Evolutionary conservation across 37 sponge, comb jelly and placozoan genomes (phyloP).

Genomic region (Hexactinellida sp.): DNA sequence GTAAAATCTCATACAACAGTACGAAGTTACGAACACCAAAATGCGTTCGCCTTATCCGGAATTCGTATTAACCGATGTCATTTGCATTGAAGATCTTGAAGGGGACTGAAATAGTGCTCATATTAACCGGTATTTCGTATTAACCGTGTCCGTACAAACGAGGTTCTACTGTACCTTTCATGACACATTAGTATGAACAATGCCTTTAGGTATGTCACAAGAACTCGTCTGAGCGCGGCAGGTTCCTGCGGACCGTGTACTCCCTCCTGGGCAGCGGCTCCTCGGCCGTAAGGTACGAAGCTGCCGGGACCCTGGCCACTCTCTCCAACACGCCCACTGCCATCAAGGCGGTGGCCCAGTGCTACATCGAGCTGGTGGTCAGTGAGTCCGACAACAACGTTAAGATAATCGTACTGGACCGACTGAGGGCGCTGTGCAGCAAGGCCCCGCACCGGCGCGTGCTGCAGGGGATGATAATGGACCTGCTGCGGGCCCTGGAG

Average conservation of each 20-base stretch:
- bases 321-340: constrained; percentile 92
- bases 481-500: constrained; percentile 75
- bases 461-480: constrained; percentile 88
- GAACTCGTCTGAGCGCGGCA: constrained; percentile 72
- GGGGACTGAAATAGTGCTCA: too few species aligned
- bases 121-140: too few species aligned
- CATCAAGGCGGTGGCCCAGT: constrained; percentile 93
- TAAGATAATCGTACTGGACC: constrained; percentile 91
- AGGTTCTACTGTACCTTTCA: background rate
- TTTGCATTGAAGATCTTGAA: too few species aligned
- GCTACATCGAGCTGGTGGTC: constrained; percentile 92
- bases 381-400: constrained; percentile 99
- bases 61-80: too few species aligned
- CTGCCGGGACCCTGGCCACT: constrained; percentile 91
- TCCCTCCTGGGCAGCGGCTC: constrained; percentile 80
- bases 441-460: constrained; percentile 60
- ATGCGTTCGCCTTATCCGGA: too few species aligned
- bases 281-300: constrained; percentile 91
- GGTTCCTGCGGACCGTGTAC: constrained; percentile 95
- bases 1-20: too few species aligned
- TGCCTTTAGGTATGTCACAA: constrained; percentile 64
- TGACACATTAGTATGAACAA: too few species aligned
- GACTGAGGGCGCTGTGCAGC: constrained; percentile 53
- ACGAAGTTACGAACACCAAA: too few species aligned
- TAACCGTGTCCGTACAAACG: background rate